phyloP scores from a whole-genome alignment of 2,113 vertebrate species.

The Garra rufa region DNA sequence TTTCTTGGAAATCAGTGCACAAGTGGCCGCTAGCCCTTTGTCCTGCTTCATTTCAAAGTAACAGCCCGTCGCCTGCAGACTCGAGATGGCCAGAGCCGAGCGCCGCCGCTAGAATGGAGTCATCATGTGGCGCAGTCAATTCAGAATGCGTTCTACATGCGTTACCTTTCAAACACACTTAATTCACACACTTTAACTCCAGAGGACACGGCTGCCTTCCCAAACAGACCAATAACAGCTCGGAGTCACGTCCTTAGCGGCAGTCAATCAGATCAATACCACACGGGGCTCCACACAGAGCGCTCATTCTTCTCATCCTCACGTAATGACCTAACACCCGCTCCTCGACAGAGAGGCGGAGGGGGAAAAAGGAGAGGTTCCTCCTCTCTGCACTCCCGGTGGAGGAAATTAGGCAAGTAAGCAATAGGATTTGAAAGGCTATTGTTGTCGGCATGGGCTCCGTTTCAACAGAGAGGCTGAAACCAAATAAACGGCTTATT shows the following conservation, averaged over 20 bases:
- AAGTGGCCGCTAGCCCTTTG: neutral
- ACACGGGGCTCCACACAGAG: neutral
- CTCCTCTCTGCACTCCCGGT: conserved; percentile 9
- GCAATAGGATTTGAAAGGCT: conserved; percentile 44
- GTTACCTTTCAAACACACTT: conserved; percentile 12
- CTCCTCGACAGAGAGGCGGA: conserved; percentile 4
- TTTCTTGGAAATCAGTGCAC: neutral
- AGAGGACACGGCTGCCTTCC: conserved; percentile 3
- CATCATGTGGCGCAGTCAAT: conserved; percentile 1
- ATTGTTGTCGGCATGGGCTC: conserved; percentile 48
- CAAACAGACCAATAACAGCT: conserved; percentile 39
- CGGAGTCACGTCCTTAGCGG: conserved; percentile 30
- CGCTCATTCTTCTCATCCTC: conserved; percentile 46
- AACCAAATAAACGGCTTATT: conserved; percentile 41
- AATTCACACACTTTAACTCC: conserved; percentile 29
- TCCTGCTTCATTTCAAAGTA: neutral
- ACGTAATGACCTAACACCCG: conserved; percentile 53
- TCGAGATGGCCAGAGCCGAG: conserved; percentile 3
- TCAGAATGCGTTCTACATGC: conserved; percentile 6
- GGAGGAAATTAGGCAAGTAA: conserved; percentile 46
- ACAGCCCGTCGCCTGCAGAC: neutral
- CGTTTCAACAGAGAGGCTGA: conserved; percentile 14
- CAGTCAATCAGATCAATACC: conserved; percentile 35
- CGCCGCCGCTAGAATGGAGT: neutral
- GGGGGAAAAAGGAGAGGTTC: conserved; percentile 30